These are phyloP conservation scores for Drosophila pseudoobscura DNA, from an alignment of 1,140 invertebrate genomes.

Conservation along the genomic window DNA sequence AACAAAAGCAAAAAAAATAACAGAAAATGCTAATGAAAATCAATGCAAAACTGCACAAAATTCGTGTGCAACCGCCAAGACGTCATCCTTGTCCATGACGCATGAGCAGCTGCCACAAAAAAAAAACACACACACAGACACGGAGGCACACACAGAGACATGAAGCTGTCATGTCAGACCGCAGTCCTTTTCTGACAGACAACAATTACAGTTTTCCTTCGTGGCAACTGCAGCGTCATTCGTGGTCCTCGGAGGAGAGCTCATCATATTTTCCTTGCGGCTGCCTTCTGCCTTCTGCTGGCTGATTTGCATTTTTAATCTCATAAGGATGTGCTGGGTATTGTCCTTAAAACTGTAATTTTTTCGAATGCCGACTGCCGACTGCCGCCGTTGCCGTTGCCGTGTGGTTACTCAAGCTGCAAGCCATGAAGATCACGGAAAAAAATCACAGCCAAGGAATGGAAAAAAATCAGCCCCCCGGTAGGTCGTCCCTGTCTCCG, in stretches of 20 bases:
- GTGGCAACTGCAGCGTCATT: slow-evolving; percentile 57
- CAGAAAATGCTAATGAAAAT: slow-evolving; percentile 76
- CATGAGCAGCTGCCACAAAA: slow-evolving; percentile 60
- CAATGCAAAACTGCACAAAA: slow-evolving; percentile 59
- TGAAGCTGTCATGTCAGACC: slow-evolving; percentile 79
- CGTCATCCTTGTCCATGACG: slow-evolving; percentile 25
- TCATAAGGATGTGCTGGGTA: slow-evolving; percentile 81
- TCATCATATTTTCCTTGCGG: slow-evolving; percentile 72
- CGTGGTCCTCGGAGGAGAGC: slow-evolving; percentile 22
- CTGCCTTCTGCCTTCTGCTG: slow-evolving; percentile 66
- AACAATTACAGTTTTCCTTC: slow-evolving; percentile 71
- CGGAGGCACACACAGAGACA: slow-evolving; percentile 25
- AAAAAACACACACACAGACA: neutral
- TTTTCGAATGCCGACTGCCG: slow-evolving; percentile 9
- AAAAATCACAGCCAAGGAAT: slow-evolving; percentile 43
- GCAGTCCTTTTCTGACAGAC: slow-evolving; percentile 54
- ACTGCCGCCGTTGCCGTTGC: slow-evolving; percentile 17
- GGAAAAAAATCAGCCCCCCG: slow-evolving; percentile 46
- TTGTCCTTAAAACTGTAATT: slow-evolving; percentile 61
- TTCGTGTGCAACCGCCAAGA: slow-evolving; percentile 62
- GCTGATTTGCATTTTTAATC: slow-evolving; percentile 83
- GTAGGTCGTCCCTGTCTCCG: neutral
- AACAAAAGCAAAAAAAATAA: slow-evolving; percentile 38
- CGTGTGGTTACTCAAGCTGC: slow-evolving; percentile 63
- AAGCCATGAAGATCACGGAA: slow-evolving; percentile 36